A percentile compares a stretch with the other conserved stretches of the same genome.
These are phyloP conservation scores for Lepidurus arcticus DNA, from an alignment of 1,140 invertebrate species.

Conservation along the genomic window DNA sequence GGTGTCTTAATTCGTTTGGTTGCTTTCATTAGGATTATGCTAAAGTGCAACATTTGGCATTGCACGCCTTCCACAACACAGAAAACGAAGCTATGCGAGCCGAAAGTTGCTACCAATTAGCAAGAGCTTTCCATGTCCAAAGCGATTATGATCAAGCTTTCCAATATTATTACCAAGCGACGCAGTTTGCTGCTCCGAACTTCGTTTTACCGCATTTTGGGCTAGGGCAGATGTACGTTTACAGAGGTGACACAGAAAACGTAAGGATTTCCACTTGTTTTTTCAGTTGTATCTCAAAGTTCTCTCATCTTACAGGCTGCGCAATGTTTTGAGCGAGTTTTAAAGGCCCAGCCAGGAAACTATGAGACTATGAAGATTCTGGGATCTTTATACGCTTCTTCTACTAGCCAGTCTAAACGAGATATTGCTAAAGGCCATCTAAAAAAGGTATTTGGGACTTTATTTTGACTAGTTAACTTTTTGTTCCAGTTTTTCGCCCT, in stretches of 20 bases:
- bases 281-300: slow-evolving; percentile 13
- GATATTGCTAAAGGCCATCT: slow-evolving; percentile 87
- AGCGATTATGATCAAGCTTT: slow-evolving; percentile 96
- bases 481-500: slow-evolving; percentile 23
- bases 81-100: slow-evolving; percentile 98
- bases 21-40: slow-evolving; percentile 65
- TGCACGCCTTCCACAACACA: slow-evolving; percentile 97
- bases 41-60: slow-evolving; percentile 91
- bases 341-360: slow-evolving; percentile 94
- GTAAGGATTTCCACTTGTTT: slow-evolving; percentile 51
- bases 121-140: slow-evolving; percentile 91
- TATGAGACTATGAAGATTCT: slow-evolving; percentile 99
- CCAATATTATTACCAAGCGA: slow-evolving; percentile 99
- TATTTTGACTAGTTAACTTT: slow-evolving; percentile 32
- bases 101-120: slow-evolving; percentile 97
- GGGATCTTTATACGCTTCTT: slow-evolving; percentile 92
- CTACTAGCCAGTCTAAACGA: slow-evolving; percentile 78
- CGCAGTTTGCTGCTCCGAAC: slow-evolving; percentile 87
- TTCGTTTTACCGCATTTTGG: slow-evolving; percentile 98
- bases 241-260: slow-evolving; percentile 93
- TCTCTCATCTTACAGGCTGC: slow-evolving; percentile 64
- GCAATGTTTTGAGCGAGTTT: slow-evolving; percentile 96
- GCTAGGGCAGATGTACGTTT: slow-evolving; percentile 98
- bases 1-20: slow-evolving; percentile 33
- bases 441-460: slow-evolving; percentile 58